These are phyloP conservation scores for Amphimallon solstitiale DNA, from an alignment of 2,888 invertebrate species.

Conservation along the genomic window DNA sequence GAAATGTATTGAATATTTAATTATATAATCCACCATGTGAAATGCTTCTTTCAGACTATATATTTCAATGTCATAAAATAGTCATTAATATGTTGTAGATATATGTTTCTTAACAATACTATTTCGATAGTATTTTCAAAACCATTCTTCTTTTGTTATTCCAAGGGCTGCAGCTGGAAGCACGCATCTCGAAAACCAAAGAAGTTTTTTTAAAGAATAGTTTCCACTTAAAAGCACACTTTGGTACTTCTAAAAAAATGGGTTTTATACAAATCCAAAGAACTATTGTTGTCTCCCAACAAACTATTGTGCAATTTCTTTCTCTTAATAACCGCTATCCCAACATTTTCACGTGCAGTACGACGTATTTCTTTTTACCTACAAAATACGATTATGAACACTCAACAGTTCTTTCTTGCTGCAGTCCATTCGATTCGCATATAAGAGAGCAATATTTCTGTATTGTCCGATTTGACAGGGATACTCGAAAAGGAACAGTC, in stretches of 20 bases:
- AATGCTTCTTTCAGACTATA: too few species aligned
- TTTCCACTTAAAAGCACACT: slow-evolving; percentile 11
- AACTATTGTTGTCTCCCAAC: not conserved
- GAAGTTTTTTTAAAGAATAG: slow-evolving; percentile 1
- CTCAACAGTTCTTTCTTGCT: not conserved
- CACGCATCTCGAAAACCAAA: not conserved
- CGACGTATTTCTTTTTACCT: slow-evolving; percentile 8
- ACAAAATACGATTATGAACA: slow-evolving; percentile 14
- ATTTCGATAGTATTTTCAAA: not conserved
- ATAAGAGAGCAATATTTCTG: slow-evolving; percentile 32
- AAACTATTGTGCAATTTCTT: slow-evolving; percentile 15
- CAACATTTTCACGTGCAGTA: slow-evolving; percentile 20
- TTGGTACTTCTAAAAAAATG: slow-evolving; percentile 6
- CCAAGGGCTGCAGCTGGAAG: not conserved
- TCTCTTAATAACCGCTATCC: not conserved
- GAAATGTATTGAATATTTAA: too few species aligned
- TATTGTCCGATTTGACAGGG: slow-evolving; percentile 27
- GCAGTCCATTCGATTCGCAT: slow-evolving; percentile 20
- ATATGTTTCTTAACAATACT: not conserved
- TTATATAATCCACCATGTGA: too few species aligned
- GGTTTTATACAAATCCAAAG: not conserved
- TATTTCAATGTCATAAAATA: too few species aligned
- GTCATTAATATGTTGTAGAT: too few species aligned
- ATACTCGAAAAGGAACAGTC: slow-evolving; percentile 18
- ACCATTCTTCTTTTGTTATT: not conserved